Base-by-base conservation (phyloP, 2,113 vertebrate genomes). In the Scalopus aquaticus region DNA sequence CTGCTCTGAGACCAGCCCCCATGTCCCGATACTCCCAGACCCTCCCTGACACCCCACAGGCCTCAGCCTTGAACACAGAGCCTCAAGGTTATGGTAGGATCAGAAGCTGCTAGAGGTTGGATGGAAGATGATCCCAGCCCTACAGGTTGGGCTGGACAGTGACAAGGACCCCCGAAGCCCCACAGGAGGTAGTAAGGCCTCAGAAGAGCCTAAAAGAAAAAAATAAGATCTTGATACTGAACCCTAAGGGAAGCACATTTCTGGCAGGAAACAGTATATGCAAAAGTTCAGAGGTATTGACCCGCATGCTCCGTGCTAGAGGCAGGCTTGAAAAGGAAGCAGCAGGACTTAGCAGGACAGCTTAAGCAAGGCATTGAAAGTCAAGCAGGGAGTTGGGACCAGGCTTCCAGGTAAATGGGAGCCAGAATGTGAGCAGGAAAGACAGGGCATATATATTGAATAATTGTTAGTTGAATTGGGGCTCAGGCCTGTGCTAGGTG, bases 1-100 rank as follows among this genome's bases (percentile, higher is more conserved):
- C 64, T 58, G 37, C 58, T 74, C 49, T 94, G 85, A 97, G 94
- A 81, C 67, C 28, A 64, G 54, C 19, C 44, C 17, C 60, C n/a
- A 13, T n/a, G 37, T 56, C 30, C 62, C 28, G 7, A 30, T 32
- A 69, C 2, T 19, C 51, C 60, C 69, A 81, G 32, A 24, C 9
- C 60, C 46, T 65, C 24, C 74, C 77, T n/a, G 37, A 58, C 17
- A 87, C 19, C 24, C 56, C 17, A 72, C 64, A 88, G 44, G 62
- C 73, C 60, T 56, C 54, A 42, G 24, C n/a, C 44, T 37, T 77
- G 39, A 84, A 91, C 17, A 24, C 15, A 67, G 32, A 10, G 44
- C 39, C 32, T 96, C 78, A 35, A n/a, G 11, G 28, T 81, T 49
- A 44, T 6, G 26, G 44, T 10, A 83, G 90, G 30, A 93, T 39